These are phyloP conservation scores for Hydraecia micacea DNA, from an alignment of 2,888 invertebrate species.

Conservation along the genomic window DNA sequence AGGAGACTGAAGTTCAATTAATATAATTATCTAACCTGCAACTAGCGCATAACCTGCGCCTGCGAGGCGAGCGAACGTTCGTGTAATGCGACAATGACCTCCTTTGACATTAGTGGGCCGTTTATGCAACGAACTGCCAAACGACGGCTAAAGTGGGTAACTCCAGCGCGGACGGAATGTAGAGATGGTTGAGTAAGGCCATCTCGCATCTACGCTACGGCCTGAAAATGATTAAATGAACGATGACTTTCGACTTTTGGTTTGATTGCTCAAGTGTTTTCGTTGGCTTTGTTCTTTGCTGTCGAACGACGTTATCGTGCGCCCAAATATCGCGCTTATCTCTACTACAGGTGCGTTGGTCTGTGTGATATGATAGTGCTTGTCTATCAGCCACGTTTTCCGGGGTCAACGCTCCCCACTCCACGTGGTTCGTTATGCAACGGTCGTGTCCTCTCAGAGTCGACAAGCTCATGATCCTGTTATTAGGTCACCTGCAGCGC, in stretches of 20 bases:
- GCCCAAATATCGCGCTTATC: conserved; percentile 79
- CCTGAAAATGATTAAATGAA: conserved; percentile 59
- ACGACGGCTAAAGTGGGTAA: conserved; percentile 81
- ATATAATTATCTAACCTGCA: conserved; percentile 86
- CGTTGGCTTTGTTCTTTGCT: conserved; percentile 65
- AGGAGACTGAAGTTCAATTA: conserved; percentile 87
- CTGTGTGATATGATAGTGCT: conserved; percentile 79
- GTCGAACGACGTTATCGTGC: conserved; percentile 76
- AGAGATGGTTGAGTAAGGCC: conserved; percentile 83
- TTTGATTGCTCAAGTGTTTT: conserved; percentile 71
- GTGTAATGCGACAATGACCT: conserved; percentile 88
- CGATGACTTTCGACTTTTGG: conserved; percentile 57
- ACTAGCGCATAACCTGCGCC: conserved; percentile 68
- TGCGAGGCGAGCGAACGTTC: conserved; percentile 69
- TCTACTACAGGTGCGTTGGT: conserved; percentile 74
- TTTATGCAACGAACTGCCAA: conserved; percentile 88
- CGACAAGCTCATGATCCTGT: conserved; percentile 70
- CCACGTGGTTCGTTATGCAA: conserved; percentile 86
- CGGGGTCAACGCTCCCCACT: conserved; percentile 82
- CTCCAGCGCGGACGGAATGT: conserved; percentile 78
- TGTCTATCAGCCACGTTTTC: conserved; percentile 80
- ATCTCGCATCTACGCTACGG: conserved; percentile 70
- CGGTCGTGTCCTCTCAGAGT: conserved; percentile 68
- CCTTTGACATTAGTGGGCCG: conserved; percentile 86
- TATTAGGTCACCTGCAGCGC: conserved; percentile 69